These are phyloP conservation scores for Papilio elwesi DNA, from an alignment of 2,888 invertebrate species.

Conservation along the genomic window DNA sequence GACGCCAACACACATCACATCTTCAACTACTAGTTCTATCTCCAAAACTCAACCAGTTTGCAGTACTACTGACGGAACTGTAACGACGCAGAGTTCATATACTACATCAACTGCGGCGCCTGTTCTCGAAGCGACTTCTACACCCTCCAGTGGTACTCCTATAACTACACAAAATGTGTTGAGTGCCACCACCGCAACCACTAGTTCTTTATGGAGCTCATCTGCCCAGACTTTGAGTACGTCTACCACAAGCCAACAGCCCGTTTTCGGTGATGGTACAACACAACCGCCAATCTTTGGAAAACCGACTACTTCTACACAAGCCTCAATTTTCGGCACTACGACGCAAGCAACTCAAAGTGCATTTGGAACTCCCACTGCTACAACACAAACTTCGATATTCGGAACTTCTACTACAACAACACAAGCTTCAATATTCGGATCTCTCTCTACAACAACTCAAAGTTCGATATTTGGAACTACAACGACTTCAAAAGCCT, in stretches of 20 bases:
- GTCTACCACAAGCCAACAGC: constrained; percentile 48
- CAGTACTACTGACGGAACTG: constrained; percentile 40
- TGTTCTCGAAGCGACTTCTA: constrained; percentile 44
- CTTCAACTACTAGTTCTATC: constrained; percentile 36
- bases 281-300: constrained; percentile 52
- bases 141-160: constrained; percentile 51
- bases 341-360: constrained; percentile 52
- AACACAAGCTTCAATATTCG: constrained; percentile 46
- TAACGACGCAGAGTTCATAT: constrained; percentile 33
- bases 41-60: constrained; percentile 49
- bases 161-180: constrained; percentile 48
- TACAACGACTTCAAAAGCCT: constrained; percentile 46
- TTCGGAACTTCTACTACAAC: constrained; percentile 52
- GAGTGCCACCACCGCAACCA: constrained; percentile 52
- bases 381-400: constrained; percentile 49
- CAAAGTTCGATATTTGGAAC: constrained; percentile 53
- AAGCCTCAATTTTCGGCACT: constrained; percentile 48
- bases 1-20: constrained; percentile 28
- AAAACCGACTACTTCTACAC: constrained; percentile 43
- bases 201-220: constrained; percentile 26
- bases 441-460: constrained; percentile 33
- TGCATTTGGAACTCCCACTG: constrained; percentile 52
- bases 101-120: constrained; percentile 38
- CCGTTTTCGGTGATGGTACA: constrained; percentile 49
- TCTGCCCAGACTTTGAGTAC: constrained; percentile 48